Evolutionary conservation across 2,888 invertebrate species (phyloP), one percentile per base, ranked within the genome.

Genomic region (Pseudanteris insignis): DNA sequence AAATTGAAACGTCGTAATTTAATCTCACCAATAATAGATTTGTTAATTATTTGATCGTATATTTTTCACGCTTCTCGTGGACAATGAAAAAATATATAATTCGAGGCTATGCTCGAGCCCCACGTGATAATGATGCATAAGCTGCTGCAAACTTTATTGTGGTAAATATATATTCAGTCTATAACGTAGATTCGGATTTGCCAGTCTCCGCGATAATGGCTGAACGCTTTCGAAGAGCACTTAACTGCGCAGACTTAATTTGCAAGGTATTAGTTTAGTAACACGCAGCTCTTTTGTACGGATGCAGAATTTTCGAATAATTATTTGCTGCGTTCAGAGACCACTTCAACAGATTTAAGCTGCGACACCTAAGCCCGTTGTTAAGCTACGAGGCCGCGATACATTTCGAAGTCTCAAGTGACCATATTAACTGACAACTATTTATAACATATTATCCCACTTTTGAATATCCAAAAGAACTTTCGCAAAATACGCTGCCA

Each of bases 191-290:
- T 30, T 11, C 12, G 4, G 30, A 5, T 30, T 14, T 14, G 7
- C 38, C 14, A 38, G 28, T 40, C 29, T 37, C 13, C 13, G 25
- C 13, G 25, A 37, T 40, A 40, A 40, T 40, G 29, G 29, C n/a
- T 14, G 13, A 12, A 3, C 8, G 40, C 29, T 15, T 29, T 29
- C 40, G 15, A 28, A 40, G 29, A 40, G 14, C 40, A 40, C 28
- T 29, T 40, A 40, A 40, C 29, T 29, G 40, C 28, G 12, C 15
- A 2, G 15, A n/a, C 29, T 29, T 40, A 40, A 40, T 40, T 18
- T 29, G 15, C 10, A 18, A 18, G 3, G 18, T 8, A 29, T 18
- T 9, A 29, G 40, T 40, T 40, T 18, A 14, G 18, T 14, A 40
- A 40, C 29, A 29, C 15, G 15, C 15, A 10, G 26, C 28, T 29